Evolutionary conservation across 2,113 vertebrate genomes (phyloP), one percentile per base, ranked within the genome.

Genomic region (Paracanthobrama guichenoti): DNA sequence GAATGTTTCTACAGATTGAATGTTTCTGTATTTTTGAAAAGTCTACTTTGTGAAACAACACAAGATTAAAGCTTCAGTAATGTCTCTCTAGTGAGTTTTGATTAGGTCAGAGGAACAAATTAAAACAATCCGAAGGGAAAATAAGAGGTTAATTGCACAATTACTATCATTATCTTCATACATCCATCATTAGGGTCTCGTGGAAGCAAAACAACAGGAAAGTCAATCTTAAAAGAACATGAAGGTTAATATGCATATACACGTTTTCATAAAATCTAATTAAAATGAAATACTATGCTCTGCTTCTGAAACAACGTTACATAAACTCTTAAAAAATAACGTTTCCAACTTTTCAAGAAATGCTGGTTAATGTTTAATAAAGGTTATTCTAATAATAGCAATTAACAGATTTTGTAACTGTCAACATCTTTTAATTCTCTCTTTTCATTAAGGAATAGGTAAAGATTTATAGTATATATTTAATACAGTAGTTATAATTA

Each of bases 131-230:
- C 48, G 9, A 75, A 75, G 73, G 73, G 73, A 75, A 75, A 46
- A 53, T 20, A 75, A 18, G 26, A 75, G 73, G 73, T 75, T 75
- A 75, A 75, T 75, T 75, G 73, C 73, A 75, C 28, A 53, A 75
- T 75, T 75, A 53, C 48, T 50, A 11, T 75, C 73, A 53, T 75
- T 31, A 75, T 75, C 28, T 75, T 22, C 48, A 53, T 75, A 26
- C 46, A 28, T 28, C 9, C 46, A 53, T 75, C 46, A 18, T 48
- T 20, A 53, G 26, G 18, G 73, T 26, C 73, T 53, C 24, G 28
- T 26, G 46, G 73, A 75, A 48, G 72, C n/a, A 26, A 50, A 50
- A 53, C 46, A 75, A 53, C 48, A 53, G 73, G 12, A 75, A 75
- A 53, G 66, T 12, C 31, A 53, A 46, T 75, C n/a, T 16, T 9